Conservation (phyloP, 2,797 vertebrate species). For the Hemibagrus guttatus region DNA sequence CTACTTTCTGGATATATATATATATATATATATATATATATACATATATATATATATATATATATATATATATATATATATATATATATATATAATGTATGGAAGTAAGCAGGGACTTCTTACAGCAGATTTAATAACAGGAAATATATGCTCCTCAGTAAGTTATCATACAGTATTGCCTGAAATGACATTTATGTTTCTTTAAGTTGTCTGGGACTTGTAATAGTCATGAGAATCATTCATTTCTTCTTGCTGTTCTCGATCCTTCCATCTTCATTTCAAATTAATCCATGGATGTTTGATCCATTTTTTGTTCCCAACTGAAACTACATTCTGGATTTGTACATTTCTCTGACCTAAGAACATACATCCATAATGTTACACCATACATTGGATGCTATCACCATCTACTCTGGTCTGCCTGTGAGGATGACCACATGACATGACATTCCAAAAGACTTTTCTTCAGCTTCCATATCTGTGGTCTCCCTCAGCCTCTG, state of each 20-base stretch:
- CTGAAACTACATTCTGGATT: conserved; percentile 58
- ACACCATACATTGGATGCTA: conserved; percentile 60
- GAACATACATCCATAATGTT: conserved; percentile 57
- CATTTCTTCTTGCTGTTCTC: conserved; percentile 71
- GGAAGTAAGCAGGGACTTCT: background rate
- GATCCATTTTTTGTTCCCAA: conserved; percentile 57
- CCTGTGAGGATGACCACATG: conserved; percentile 63
- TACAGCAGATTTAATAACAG: conserved; percentile 11
- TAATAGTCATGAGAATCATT: conserved; percentile 66
- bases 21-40: too few species aligned
- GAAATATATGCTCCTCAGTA: background rate
- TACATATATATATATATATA: too few species aligned
- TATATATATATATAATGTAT: too few species aligned
- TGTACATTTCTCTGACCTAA: conserved; percentile 57
- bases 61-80: too few species aligned
- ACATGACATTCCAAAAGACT: conserved; percentile 76
- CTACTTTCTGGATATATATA: too few species aligned
- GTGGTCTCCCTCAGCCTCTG: conserved; percentile 65
- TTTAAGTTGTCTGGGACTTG: conserved; percentile 50
- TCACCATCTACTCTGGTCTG: conserved; percentile 65
- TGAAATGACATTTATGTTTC: conserved; percentile 16
- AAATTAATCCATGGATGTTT: conserved; percentile 63
- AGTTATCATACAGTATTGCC: background rate
- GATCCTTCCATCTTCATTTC: conserved; percentile 70
- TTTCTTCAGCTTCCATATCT: conserved; percentile 60